Evolutionary conservation across 2,888 invertebrate species (phyloP), one percentile per base, ranked within the genome.

Genomic region (Pristionchus exspectatus): DNA sequence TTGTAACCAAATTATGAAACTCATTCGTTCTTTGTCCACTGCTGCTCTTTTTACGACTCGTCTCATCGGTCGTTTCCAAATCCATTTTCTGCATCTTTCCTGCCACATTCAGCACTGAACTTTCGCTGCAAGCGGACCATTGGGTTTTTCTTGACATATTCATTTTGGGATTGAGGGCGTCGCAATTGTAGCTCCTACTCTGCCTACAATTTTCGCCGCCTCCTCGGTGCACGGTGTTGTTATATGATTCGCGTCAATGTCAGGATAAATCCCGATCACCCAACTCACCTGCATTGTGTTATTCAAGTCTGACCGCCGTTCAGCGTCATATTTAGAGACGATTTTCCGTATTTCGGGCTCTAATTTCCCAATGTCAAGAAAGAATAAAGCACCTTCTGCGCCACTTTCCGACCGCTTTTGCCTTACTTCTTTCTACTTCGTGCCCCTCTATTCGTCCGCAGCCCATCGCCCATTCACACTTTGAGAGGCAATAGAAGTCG

Each of bases 401-500:
- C 44, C 44, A 50, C 44, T 50, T 50, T 38, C 9, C 44, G 44
- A 50, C 44, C n/a, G n/a, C n/a, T 63, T 63, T 63, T 56, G 24
- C n/a, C 10, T n/a, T 7, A 24, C 63, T 63, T 63, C 9, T 63
- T n/a, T 63, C 63, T 56, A 21, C 63, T 63, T 63, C 10, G 24
- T 63, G 24, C 56, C 50, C 66, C 66, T 24, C 66, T 66, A 66
- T 66, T 63, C 7, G 7, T 72, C 74, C 59, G 59, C 21, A 44
- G 44, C 44, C 27, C n/a, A 69, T 69, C 74, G 38, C 74, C 81
- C 81, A 81, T 81, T 81, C 81, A 81, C 81, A 81, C 54, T 50
- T 81, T n/a, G 81, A 72, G 72, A 30, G 50, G 81, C 81, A 81
- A 81, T 81, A 81, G 81, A 81, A 81, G 81, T 81, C 50, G 77